Percentiles rank a stretch among this genome's conserved stretches.
These are phyloP conservation scores for Cyrtorhinus lividipennis DNA, from an alignment of 1,140 invertebrate species.

Conservation along the genomic window DNA sequence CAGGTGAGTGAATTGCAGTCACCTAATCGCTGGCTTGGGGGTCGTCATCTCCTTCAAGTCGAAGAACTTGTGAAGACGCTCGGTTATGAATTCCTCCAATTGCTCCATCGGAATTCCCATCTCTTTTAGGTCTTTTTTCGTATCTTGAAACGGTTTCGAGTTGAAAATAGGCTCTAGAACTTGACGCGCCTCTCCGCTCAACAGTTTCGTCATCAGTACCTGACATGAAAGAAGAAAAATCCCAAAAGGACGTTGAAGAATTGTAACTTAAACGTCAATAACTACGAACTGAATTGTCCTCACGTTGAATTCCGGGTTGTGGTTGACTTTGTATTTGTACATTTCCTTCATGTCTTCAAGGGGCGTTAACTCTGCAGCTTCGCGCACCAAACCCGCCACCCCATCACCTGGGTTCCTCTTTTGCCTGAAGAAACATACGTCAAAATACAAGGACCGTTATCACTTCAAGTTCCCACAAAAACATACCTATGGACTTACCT, in stretches of 20 bases:
- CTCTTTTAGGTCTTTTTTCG: slow-evolving; percentile 12
- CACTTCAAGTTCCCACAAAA: too few species aligned
- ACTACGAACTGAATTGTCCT: neutral
- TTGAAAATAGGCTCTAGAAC: slow-evolving; percentile 14
- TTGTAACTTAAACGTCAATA: neutral
- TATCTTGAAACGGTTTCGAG: slow-evolving; percentile 18
- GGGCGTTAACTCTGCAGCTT: slow-evolving; percentile 16
- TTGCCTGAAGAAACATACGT: slow-evolving; percentile 9
- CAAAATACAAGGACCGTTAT: too few species aligned
- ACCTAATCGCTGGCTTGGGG: too few species aligned
- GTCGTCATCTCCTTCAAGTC: neutral
- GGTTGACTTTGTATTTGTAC: slow-evolving; percentile 19
- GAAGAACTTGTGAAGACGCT: slow-evolving; percentile 17
- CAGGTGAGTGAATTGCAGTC: too few species aligned
- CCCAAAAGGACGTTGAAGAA: neutral
- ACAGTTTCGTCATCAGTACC: slow-evolving; percentile 16
- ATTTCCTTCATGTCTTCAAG: slow-evolving; percentile 20
- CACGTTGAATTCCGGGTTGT: slow-evolving; percentile 20
- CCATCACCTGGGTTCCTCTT: slow-evolving; percentile 20
- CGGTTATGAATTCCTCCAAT: slow-evolving; percentile 14
- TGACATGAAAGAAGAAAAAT: neutral
- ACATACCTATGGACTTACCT: neutral
- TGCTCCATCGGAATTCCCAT: slow-evolving; percentile 18
- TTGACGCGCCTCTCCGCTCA: slow-evolving; percentile 13
- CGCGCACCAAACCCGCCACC: slow-evolving; percentile 14